Percentiles rank a stretch among this genome's conserved stretches.
Conservation (phyloP, 1,140 invertebrate species). For the Drosophila sechellia region DNA sequence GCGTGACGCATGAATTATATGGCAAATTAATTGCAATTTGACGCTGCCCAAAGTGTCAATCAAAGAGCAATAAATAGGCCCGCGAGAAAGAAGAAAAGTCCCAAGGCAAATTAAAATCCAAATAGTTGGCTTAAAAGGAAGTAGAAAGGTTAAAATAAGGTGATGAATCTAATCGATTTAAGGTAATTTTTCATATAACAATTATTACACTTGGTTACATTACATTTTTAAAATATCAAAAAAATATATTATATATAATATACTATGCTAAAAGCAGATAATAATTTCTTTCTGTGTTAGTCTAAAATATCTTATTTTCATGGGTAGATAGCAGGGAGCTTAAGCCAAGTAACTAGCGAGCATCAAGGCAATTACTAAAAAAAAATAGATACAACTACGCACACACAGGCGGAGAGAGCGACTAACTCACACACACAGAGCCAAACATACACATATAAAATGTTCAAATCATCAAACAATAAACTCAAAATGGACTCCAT, state of each 20-base stretch:
- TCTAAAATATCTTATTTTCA: conserved; percentile 37
- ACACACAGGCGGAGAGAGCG: conserved; percentile 4
- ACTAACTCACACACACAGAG: conserved; percentile 32
- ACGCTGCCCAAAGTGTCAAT: conserved; percentile 70
- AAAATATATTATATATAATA: too few relatives aligned
- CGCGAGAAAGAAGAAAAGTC: conserved; percentile 24
- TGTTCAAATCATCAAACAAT: conserved; percentile 85
- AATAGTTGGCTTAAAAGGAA: conserved; percentile 24
- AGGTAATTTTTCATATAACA: not conserved
- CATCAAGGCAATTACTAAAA: conserved; percentile 68
- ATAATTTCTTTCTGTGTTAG: conserved; percentile 26
- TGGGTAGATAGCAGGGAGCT: conserved; percentile 15
- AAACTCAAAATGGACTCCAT: conserved; percentile 85
- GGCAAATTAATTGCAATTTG: conserved; percentile 73
- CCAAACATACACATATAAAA: conserved; percentile 69
- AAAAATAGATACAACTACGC: conserved; percentile 61
- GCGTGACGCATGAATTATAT: conserved; percentile 80
- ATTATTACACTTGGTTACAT: not conserved
- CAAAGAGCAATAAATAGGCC: conserved; percentile 74
- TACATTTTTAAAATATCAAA: too few relatives aligned
- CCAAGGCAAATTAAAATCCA: conserved; percentile 22
- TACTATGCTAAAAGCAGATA: not conserved
- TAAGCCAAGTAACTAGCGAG: conserved; percentile 60
- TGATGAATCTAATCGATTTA: not conserved
- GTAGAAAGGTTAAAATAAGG: not conserved